Base-by-base conservation (phyloP, 2,797 vertebrate species). In the Arnoldichthys spilopterus region DNA sequence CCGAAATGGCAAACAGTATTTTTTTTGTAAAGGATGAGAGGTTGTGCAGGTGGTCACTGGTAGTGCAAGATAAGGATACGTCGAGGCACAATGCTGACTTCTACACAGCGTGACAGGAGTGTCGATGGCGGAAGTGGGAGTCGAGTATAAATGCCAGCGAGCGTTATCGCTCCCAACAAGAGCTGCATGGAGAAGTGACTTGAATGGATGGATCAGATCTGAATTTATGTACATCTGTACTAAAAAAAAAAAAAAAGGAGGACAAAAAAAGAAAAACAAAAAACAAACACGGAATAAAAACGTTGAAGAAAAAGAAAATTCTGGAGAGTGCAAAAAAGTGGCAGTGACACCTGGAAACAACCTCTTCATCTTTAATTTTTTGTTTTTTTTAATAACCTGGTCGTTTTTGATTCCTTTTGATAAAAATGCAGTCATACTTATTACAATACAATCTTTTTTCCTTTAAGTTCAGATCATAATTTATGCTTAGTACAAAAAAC, bases 401-500 rank as follows among this genome's bases (percentile, higher is more conserved):
- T 96, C 93, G 95, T 93, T 94, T n/a, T 93, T 88, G 90, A 93
- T 93, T 93, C 84, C 86, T 92, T 91, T 82, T 91, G 93, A 95
- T 96, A 96, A 96, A 98, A 96, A 95, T 94, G 95, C 95, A 94
- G 96, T 95, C 95, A 94, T 95, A 95, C 92, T 95, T 97, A 56
- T 43, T 95, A 97, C 93, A 96, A 96, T 96, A 98, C 96, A 97
- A 96, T 96, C 95, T 94, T 95, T 94, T 94, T 81, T 95, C 93
- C 94, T 76, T 79, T 91, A 94, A 96, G 96, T 96, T 96, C 93
- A 86, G 90, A 92, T 93, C 90, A 94, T 93, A 93, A 94, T 92
- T 93, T 92, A 93, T 95, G 94, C 91, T 92, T 91, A 94, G 94
- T 98, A 98, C 94, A 98, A 98, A 98, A 96, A 96, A 96, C 94